Evolutionary conservation across 2,888 invertebrate genomes (phyloP), one percentile per base, ranked within the genome.

Genomic region (Hydrotaea cyrtoneurina): DNA sequence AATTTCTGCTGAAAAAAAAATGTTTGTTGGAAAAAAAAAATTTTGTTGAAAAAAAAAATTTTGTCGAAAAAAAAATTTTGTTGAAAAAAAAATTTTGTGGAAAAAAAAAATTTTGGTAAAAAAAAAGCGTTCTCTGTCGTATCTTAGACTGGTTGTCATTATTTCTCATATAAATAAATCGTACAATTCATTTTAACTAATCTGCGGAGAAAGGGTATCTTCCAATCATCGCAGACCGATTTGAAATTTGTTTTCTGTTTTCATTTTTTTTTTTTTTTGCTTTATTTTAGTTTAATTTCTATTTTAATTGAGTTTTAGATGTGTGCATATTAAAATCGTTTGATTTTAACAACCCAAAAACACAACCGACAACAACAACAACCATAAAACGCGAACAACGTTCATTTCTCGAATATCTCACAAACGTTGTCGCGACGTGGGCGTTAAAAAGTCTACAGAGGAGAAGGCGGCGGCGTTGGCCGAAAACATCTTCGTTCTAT

Each of bases 371-470:
- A n/a, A n/a, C n/a, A n/a, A n/a, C n/a, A n/a, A n/a, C 3, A 2
- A 31, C 3, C 31, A 31, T 31, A 4, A 11, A 10, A 76, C 21
- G 55, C 59, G 50, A 59, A 26, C 26, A 26, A 21, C 23, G 19
- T 59, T 59, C 8, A 26, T 59, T 15, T 59, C 13, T 59, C 19
- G 55, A 71, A 55, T 76, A 50, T 17, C 39, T 1, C 3, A 31
- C 31, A 31, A 7, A 31, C 31, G 31, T n/a, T n/a, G n/a, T n/a
- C 31, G 31, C 31, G 26, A 59, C 39, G 83, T 83, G 64, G 83
- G 83, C 83, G 83, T 73, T 53, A 10, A 72, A 75, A 19, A 78
- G 59, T 55, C 55, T 77, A 31, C 3, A 13, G 55, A 50, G 50
- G 15, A 50, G 50, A n/a, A 39, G 39, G 39, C n/a, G 50, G 50